Evolutionary conservation across 2,888 invertebrate species (phyloP), one percentile per base, ranked within the genome.

Genomic region (Drosophila paranaensis): DNA sequence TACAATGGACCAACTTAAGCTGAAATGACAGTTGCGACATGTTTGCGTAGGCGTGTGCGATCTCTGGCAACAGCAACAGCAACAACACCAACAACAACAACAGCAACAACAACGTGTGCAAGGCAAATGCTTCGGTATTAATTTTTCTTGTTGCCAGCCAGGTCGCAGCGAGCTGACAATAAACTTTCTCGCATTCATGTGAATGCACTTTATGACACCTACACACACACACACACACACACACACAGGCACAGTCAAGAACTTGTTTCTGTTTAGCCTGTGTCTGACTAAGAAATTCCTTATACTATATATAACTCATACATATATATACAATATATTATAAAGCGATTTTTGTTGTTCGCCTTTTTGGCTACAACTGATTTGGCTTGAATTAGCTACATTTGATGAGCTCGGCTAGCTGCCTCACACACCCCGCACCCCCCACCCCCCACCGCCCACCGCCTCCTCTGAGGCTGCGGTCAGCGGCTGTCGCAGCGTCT

Each of bases 1-100:
- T 91, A 91, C 90, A 91, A 91, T 88, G 90, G 91, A 82, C 88
- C 83, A 88, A 90, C 81, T 89, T 90, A 90, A 90, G 91, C 90
- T 83, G 88, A 92, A 91, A 91, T 92, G 91, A 91, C 91, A 91
- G 91, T 89, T 91, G 91, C 87, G 90, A 88, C 91, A 90, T 90
- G 91, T 90, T 88, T 89, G 90, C 90, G 91, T 90, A 88, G 91
- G 92, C 90, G 92, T 84, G 88, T 85, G 88, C 90, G 88, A 88
- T 82, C 85, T 90, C 84, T 79, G 79, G 69, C 73, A 62, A 71
- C 82, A 71, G 33, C 72, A 65, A 71, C 71, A 67, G 50, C 57
- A 68, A 51, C 63, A 20, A 20, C 20, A 20, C 20, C 20, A 1
- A 20, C 20, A 20, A 20, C 20, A 55, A 37, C 68, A 62, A 48